Conservation (phyloP, 1,140 invertebrate genomes). For the Pseudomyrmex flavicornis region DNA sequence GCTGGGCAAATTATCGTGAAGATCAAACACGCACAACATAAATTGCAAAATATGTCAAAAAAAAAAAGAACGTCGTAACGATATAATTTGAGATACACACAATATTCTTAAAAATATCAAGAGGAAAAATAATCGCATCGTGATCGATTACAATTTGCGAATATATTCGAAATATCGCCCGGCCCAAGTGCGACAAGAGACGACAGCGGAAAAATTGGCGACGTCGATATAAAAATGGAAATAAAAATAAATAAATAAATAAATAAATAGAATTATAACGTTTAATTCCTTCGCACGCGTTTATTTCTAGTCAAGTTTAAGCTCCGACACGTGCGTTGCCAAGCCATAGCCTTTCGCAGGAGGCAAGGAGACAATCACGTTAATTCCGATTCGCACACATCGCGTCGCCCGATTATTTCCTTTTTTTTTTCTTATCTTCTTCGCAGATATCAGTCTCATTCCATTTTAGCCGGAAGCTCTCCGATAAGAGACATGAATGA, state of each 20-base stretch:
- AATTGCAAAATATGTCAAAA: not conserved
- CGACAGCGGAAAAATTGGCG: constrained; percentile 37
- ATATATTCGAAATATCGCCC: constrained; percentile 8
- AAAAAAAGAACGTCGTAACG: not conserved
- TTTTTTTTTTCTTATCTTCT: constrained; percentile 44
- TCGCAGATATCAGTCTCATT: constrained; percentile 63
- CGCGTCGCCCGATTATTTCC: constrained; percentile 53
- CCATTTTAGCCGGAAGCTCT: constrained; percentile 50
- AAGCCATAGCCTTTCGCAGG: constrained; percentile 67
- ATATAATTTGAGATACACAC: not conserved
- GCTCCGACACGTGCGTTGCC: constrained; percentile 72
- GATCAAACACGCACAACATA: not conserved
- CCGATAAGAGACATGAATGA: constrained; percentile 9
- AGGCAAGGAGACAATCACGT: constrained; percentile 74
- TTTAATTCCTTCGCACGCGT: constrained; percentile 62
- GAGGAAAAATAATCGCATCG: not conserved
- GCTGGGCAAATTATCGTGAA: constrained; percentile 13
- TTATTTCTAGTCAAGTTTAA: constrained; percentile 79
- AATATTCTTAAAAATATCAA: not conserved
- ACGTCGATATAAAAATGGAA: constrained; percentile 50
- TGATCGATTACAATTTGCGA: not conserved
- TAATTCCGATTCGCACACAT: constrained; percentile 62
- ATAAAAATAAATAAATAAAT: constrained; percentile 36
- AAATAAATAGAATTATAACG: constrained; percentile 45
- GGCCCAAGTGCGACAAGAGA: constrained; percentile 23